phyloP scores from a whole-genome alignment of 2,797 vertebrate species.

The Atherinosoma microstoma region DNA sequence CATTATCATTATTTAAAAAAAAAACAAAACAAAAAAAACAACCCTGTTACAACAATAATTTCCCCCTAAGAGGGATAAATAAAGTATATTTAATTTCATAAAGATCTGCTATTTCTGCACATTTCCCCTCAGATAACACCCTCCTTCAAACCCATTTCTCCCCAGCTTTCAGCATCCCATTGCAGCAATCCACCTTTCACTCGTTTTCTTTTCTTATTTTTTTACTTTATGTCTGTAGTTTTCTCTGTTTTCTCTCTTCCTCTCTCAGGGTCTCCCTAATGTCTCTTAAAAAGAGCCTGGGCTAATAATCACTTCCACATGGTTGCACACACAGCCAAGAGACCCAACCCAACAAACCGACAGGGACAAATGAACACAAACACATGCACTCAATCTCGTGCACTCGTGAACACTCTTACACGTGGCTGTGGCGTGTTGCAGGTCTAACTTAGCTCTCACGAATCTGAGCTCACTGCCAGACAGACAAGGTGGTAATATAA shows the following conservation, averaged over 20 bases:
- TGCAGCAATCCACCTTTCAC: slow-evolving; percentile 47
- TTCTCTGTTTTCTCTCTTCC: slow-evolving; percentile 37
- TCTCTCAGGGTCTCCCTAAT: slow-evolving; percentile 46
- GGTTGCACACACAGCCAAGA: slow-evolving; percentile 65
- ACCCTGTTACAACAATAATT: too few species aligned
- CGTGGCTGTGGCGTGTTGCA: slow-evolving; percentile 32
- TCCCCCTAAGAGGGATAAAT: too few species aligned
- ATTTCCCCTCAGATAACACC: slow-evolving; percentile 26
- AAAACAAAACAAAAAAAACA: too few species aligned
- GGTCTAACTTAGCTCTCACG: slow-evolving; percentile 29
- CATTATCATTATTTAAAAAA: too few species aligned
- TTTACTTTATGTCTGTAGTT: slow-evolving; percentile 13
- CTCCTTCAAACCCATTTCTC: slow-evolving; percentile 46
- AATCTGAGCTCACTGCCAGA: slow-evolving; percentile 47
- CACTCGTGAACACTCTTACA: slow-evolving; percentile 20
- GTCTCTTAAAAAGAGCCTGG: slow-evolving; percentile 67
- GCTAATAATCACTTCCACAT: slow-evolving; percentile 83
- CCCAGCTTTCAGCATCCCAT: slow-evolving; percentile 44
- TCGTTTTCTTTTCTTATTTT: slow-evolving; percentile 18
- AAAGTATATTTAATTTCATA: too few species aligned
- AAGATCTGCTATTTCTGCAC: slow-evolving; percentile 13
- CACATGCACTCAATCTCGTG: slow-evolving; percentile 21
- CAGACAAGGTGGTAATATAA: slow-evolving; percentile 69
- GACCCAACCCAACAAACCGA: slow-evolving; percentile 54
- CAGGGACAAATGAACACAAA: slow-evolving; percentile 38